phyloP scores from a whole-genome alignment of 2,888 invertebrate genomes.

The Standfussiana lucernea region DNA sequence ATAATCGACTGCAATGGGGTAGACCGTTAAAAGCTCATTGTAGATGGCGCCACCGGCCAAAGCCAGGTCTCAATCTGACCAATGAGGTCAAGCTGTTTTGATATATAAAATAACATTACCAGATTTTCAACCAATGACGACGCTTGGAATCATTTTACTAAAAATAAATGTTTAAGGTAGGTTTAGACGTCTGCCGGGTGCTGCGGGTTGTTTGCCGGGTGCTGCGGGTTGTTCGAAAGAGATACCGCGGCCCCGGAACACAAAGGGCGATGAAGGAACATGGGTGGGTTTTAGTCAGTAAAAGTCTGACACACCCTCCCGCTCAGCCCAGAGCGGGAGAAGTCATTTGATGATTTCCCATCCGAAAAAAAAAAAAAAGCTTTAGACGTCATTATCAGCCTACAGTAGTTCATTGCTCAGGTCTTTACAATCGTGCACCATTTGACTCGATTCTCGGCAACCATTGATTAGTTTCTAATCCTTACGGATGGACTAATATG shows the following conservation, averaged over 20 bases:
- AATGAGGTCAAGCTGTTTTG: background rate
- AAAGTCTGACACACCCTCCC: too few species aligned
- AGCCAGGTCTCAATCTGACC: background rate
- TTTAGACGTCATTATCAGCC: background rate
- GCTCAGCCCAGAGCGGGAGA: too few species aligned
- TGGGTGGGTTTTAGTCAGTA: too few species aligned
- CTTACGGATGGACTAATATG: background rate
- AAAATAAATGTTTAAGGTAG: background rate
- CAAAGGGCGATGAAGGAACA: too few species aligned
- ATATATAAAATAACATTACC: background rate
- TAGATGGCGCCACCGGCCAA: background rate
- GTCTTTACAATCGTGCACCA: background rate
- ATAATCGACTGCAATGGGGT: background rate
- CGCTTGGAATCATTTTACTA: background rate
- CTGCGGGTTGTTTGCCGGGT: too few species aligned
- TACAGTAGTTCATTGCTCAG: background rate
- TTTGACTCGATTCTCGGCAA: background rate
- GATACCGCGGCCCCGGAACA: too few species aligned
- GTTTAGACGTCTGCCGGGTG: too few species aligned
- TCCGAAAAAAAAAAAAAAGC: too few species aligned
- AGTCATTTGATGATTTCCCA: too few species aligned
- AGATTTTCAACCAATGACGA: background rate
- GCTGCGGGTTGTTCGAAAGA: too few species aligned
- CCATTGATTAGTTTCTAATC: background rate
- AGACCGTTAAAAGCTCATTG: background rate